Evolutionary conservation across 2,888 invertebrate genomes (phyloP).

Genomic region (Dascillus cervinus): DNA sequence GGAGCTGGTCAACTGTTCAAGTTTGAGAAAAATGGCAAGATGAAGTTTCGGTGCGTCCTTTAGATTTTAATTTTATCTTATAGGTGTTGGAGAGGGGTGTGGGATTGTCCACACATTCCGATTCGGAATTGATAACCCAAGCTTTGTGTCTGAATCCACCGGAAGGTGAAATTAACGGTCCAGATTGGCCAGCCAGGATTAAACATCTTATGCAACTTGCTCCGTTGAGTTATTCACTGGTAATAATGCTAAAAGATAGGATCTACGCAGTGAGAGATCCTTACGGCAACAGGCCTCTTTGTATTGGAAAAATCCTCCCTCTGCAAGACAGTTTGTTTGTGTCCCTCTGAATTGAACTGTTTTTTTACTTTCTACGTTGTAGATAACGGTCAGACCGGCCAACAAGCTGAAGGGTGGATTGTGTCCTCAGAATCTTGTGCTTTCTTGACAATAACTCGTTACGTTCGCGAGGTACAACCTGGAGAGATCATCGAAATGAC

Average conservation of each 20-base stretch:
- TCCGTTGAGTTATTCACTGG: conserved; percentile 89
- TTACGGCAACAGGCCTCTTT: conserved; percentile 95
- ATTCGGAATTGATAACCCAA: conserved; percentile 96
- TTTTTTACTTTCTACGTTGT: no score
- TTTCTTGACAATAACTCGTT: conserved; percentile 83
- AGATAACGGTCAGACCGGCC: no score
- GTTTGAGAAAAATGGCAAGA: conserved; percentile 74
- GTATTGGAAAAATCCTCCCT: conserved; percentile 84
- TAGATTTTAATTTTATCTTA: conserved; percentile 7
- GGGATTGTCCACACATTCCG: conserved; percentile 91
- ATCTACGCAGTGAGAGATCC: conserved; percentile 96
- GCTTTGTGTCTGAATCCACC: conserved; percentile 88
- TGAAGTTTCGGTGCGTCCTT: background rate
- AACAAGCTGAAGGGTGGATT: conserved; percentile 87
- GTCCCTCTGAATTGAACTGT: no score
- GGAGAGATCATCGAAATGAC: conserved; percentile 95
- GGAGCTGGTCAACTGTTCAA: conserved; percentile 88
- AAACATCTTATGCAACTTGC: conserved; percentile 89
- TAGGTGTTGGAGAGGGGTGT: conserved; percentile 89
- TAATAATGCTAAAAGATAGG: conserved; percentile 87
- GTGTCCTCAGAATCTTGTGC: conserved; percentile 97
- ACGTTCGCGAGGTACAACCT: conserved; percentile 86
- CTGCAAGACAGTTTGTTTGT: conserved; percentile 35
- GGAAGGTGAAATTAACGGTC: conserved; percentile 77
- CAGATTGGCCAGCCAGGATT: conserved; percentile 89